Base-by-base conservation (phyloP, 2,888 invertebrate species). In the Petrolisthes manimaculis region DNA sequence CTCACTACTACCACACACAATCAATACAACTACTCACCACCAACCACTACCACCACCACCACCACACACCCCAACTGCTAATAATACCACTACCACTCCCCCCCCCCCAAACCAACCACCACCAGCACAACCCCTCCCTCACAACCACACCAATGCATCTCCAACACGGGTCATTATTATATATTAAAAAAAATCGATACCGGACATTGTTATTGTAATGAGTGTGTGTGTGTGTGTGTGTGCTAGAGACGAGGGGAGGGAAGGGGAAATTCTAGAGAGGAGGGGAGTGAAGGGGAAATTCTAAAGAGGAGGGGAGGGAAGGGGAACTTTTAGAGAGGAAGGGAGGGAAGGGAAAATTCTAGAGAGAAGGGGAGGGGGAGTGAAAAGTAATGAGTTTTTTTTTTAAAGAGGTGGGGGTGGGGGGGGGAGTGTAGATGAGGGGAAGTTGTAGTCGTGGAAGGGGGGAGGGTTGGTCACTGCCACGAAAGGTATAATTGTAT, bases 161-260 rank as follows among this genome's bases (percentile, higher is more conserved):
- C 37, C 37, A 37, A 37, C 37, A 37, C 37, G 1, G 37, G 37
- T 37, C 37, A 37, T 37, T 37, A 37, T 37, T 37, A 37, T 37
- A 37, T 37, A 37, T 37, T 1, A 37, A 37, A 37, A 37, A 37
- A 37, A 37, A 37, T 37, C 37, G 37, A 37, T 37, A 37, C 37
- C 37, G 37, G 37, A 37, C 37, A 37, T 37, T 37, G 37, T 37
- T 37, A 37, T 37, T 37, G 37, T 37, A 37, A 37, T 37, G 37
- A 37, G 67, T 82, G 61, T 82, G 37, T 61, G 61, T 82, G 37
- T 82, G 61, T 82, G 37, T 82, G 67, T 82, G 37, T 82, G 67
- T 82, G 67, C 61, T n/a, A n/a, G n/a, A n/a, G 37, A 37, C 0
- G 37, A 37, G 37, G 37, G 37, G 37, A 37, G 37, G 37, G 37